A percentile compares a stretch with the other conserved stretches of the same genome.
phyloP scores from a whole-genome alignment of 2,113 vertebrate genomes.

The Camelus bactrianus region DNA sequence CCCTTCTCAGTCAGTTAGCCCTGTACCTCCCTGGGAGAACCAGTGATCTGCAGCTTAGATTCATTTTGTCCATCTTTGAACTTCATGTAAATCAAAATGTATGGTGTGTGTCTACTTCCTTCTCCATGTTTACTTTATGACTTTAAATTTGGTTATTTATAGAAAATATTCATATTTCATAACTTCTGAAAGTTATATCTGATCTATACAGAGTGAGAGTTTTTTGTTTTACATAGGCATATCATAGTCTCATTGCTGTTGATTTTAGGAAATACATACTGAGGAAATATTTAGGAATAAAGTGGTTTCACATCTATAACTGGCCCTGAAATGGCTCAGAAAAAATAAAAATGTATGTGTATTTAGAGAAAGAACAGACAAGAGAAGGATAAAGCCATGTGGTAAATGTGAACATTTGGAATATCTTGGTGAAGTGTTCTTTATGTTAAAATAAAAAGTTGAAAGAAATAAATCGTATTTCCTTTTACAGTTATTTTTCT shows the following conservation, averaged over 20 bases:
- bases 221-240: conserved; percentile 16
- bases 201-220: background rate
- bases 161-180: background rate
- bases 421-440: background rate
- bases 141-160: conserved; percentile 38
- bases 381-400: background rate
- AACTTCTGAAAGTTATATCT: background rate
- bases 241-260: background rate
- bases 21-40: background rate
- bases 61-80: conserved; percentile 10
- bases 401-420: background rate
- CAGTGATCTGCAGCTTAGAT: background rate
- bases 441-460: conserved; percentile 36
- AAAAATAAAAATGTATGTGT: background rate
- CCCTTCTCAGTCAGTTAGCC: background rate
- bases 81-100: background rate
- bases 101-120: background rate
- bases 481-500: conserved; percentile 7
- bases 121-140: conserved; percentile 16
- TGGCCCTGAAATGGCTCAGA: background rate
- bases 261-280: background rate
- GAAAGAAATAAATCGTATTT: background rate
- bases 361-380: background rate
- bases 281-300: conserved; percentile 17
- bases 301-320: background rate